Conservation (phyloP, 2,888 invertebrate species). For the Drepanosiphum platanoidis region DNA sequence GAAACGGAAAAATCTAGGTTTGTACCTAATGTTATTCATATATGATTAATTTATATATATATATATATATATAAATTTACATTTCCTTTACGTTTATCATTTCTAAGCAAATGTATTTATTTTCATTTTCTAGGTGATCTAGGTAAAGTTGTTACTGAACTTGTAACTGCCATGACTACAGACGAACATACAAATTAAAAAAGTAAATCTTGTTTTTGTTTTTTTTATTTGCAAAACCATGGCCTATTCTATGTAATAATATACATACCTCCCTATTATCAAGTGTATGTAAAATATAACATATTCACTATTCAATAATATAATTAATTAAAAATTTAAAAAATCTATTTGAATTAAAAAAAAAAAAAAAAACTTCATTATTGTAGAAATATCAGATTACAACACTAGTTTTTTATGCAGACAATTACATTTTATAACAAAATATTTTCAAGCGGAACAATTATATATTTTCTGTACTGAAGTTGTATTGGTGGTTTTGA, state of each 20-base stretch:
- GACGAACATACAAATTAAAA: constrained; percentile 68
- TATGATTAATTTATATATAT: not conserved
- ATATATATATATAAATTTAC: not conserved
- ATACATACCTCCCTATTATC: constrained; percentile 6
- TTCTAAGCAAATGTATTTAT: not conserved
- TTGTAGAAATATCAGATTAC: not conserved
- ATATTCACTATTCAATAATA: too few species aligned
- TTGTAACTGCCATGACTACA: constrained; percentile 90
- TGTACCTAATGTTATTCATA: not conserved
- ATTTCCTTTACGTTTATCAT: too few species aligned
- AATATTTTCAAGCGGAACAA: not conserved
- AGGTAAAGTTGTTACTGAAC: constrained; percentile 85
- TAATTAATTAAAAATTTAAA: too few species aligned
- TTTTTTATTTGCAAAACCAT: not conserved
- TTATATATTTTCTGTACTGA: constrained; percentile 17
- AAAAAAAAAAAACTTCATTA: not conserved
- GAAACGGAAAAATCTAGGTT: constrained; percentile 59
- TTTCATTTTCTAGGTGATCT: constrained; percentile 75
- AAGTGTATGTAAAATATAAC: not conserved
- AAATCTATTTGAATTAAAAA: too few species aligned
- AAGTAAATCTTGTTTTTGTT: not conserved
- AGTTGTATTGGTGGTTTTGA: not conserved
- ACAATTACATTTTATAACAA: constrained; percentile 38
- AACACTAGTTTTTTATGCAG: constrained; percentile 32
- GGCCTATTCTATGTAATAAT: not conserved